Evolutionary conservation across 2,888 invertebrate genomes (phyloP), one percentile per base, ranked within the genome.

Genomic region (Bimastos eiseni): DNA sequence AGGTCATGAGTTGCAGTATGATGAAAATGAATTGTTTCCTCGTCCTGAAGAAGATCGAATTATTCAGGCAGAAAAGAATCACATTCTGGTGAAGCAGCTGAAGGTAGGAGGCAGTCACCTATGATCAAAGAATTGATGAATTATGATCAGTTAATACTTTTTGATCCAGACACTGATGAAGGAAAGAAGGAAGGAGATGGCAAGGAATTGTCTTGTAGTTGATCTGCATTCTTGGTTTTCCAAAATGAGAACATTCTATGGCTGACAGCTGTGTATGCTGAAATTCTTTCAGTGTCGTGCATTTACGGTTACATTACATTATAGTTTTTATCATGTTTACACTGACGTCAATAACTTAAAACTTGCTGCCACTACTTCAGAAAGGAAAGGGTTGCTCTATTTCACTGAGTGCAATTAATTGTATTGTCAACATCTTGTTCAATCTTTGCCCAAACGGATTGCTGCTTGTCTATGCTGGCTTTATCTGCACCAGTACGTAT

Each of bases 41-140:
- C 90, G 92, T 19, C 98, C 98, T 90, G 98, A 99, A 93, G 97
- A 97, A 94, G 98, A 98, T 93, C 96, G 98, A 94, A 97, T 97
- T 95, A 99, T 98, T 93, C 96, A 98, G 93, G 98, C 98, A 92
- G 98, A 99, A 96, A 97, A 98, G 95, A 98, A 98, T 95, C 98
- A 98, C 95, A 97, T 98, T 93, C 97, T 99, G 93, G 98, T 98
- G 95, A 97, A 97, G 96, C 98, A 99, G 96, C 96, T 99, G 92
- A 97, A 98, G 97, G 98, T 98, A 70, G 70, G 70, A n/a, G n/a
- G n/a, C 49, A 24, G 49, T 24, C 24, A 24, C 13, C 8, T 49
- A 17, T 49, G 49, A 49, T 49, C 49, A 49, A 49, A 24, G 49
- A 49, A 49, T 24, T 24, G 49, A 4, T 49, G 24, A 2, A 21